Evolutionary conservation across 2,888 invertebrate species (phyloP).

Genomic region (Tupiocoris notatus): DNA sequence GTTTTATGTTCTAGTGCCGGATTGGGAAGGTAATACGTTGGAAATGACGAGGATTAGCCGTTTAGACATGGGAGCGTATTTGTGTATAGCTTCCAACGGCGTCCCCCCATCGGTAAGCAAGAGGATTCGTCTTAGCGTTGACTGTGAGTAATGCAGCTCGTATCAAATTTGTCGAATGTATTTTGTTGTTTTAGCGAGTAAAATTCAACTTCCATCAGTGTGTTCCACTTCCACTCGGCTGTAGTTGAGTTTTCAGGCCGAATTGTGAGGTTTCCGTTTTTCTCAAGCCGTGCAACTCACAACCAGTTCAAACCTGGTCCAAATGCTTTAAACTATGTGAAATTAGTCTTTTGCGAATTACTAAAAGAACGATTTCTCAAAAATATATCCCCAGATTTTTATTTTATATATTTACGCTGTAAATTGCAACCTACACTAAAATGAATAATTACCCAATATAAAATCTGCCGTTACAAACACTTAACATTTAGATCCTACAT

Average conservation of each 20-base stretch:
- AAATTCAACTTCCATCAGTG: too few species aligned
- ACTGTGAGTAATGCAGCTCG: slow-evolving; percentile 67
- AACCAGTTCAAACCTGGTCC: not conserved
- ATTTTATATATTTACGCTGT: too few species aligned
- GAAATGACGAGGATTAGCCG: slow-evolving; percentile 82
- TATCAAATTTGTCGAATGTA: not conserved
- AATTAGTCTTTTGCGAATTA: not conserved
- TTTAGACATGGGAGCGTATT: slow-evolving; percentile 86
- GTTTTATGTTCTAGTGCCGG: slow-evolving; percentile 62
- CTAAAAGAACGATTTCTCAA: too few species aligned
- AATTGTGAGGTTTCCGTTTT: not conserved
- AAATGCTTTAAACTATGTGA: not conserved
- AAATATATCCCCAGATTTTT: too few species aligned
- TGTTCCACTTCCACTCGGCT: too few species aligned
- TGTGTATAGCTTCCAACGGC: slow-evolving; percentile 88
- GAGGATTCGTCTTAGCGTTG: slow-evolving; percentile 88
- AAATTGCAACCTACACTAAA: too few species aligned
- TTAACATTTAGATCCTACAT: too few species aligned
- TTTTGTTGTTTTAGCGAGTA: too few species aligned
- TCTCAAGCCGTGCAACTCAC: not conserved
- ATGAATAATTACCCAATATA: too few species aligned
- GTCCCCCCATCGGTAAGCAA: slow-evolving; percentile 89
- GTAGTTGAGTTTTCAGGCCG: too few species aligned
- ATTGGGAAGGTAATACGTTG: slow-evolving; percentile 81
- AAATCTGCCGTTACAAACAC: too few species aligned